Evolutionary conservation across 2,113 vertebrate species (phyloP).

Genomic region (Deroptyus accipitrinus): DNA sequence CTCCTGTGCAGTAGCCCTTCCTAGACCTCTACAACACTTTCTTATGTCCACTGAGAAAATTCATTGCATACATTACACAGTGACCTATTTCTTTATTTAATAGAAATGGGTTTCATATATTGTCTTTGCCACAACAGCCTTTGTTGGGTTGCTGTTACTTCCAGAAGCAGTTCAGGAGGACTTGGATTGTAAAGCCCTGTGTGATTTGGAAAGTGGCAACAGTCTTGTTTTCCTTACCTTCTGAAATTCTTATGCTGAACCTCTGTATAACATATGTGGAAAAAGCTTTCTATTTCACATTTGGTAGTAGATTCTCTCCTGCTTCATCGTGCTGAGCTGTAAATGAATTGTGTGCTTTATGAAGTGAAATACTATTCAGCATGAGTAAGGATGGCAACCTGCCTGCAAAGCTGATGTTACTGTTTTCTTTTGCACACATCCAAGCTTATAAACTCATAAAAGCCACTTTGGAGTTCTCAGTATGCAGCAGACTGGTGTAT

Average conservation of each 20-base stretch:
- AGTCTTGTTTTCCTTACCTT: not conserved
- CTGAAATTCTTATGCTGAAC: not conserved
- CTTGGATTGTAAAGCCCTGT: not conserved
- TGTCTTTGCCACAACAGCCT: not conserved
- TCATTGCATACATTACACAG: not conserved
- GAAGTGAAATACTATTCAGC: not conserved
- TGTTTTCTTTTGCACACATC: not conserved
- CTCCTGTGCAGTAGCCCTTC: not conserved
- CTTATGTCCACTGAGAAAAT: not conserved
- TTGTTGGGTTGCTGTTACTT: not conserved
- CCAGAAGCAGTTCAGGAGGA: not conserved
- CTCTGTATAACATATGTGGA: not conserved
- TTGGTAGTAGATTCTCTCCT: not conserved
- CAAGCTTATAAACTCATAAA: not conserved
- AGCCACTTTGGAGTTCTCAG: not conserved
- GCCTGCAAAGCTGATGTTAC: not conserved
- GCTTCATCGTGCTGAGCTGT: not conserved
- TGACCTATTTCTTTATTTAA: not conserved
- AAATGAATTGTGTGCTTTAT: not conserved
- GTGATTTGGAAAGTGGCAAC: not conserved
- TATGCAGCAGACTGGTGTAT: not conserved
- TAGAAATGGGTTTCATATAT: not conserved
- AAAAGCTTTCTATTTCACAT: not conserved
- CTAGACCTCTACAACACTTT: not conserved
- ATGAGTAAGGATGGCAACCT: not conserved